These are phyloP conservation scores for Sebastes iracundus DNA, from an alignment of 2,797 vertebrate species.

Conservation along the genomic window DNA sequence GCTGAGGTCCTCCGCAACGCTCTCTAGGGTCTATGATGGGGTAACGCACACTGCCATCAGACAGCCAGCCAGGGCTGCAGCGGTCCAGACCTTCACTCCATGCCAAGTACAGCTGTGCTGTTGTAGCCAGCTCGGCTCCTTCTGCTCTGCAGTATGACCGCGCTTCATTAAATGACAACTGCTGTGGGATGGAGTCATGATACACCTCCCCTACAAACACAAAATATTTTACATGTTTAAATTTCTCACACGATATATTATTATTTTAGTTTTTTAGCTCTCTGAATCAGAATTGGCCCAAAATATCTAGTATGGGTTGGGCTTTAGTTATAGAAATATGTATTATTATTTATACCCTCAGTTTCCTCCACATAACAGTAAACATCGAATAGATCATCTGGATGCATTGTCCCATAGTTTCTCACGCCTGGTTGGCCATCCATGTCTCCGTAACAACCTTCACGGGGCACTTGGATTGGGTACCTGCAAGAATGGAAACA, in stretches of 20 bases:
- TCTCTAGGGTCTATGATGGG: conserved; percentile 91
- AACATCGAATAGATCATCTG: conserved; percentile 89
- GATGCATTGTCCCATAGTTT: conserved; percentile 91
- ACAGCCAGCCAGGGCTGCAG: conserved; percentile 95
- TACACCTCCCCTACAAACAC: conserved; percentile 88
- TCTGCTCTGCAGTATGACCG: conserved; percentile 79
- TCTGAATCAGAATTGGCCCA: background rate
- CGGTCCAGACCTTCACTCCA: conserved; percentile 92
- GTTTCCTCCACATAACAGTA: conserved; percentile 93
- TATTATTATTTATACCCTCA: conserved; percentile 81
- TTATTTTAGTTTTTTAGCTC: background rate
- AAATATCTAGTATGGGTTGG: accelerated
- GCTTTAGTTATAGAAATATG: background rate
- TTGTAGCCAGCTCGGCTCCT: conserved; percentile 86
- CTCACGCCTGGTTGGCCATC: conserved; percentile 91
- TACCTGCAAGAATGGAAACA: conserved; percentile 80
- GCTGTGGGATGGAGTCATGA: conserved; percentile 78
- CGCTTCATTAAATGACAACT: conserved; percentile 87
- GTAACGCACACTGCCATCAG: conserved; percentile 94
- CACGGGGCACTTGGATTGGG: conserved; percentile 91
- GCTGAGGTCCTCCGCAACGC: conserved; percentile 88
- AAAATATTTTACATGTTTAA: background rate
- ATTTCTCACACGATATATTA: background rate
- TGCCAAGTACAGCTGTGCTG: conserved; percentile 91
- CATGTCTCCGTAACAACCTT: conserved; percentile 95